These are phyloP conservation scores for Sisor rabdophorus DNA, from an alignment of 2,113 vertebrate genomes.

Conservation along the genomic window DNA sequence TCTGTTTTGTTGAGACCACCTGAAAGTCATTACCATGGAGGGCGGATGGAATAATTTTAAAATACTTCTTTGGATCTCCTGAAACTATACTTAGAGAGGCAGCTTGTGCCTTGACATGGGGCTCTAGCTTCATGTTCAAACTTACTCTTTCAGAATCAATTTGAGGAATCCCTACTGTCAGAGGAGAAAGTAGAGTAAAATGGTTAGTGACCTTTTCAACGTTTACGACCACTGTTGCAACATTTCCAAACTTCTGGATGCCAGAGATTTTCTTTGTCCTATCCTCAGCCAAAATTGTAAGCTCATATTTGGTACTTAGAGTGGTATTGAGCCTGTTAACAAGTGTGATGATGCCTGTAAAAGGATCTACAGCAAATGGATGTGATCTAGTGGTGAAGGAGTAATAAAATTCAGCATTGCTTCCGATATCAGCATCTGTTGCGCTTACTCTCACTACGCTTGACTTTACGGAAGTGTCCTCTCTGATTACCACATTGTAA, in stretches of 20 bases:
- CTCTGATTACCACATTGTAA: constrained; percentile 79
- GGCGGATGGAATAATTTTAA: constrained; percentile 77
- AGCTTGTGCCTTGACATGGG: constrained; percentile 63
- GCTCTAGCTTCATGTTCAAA: constrained; percentile 73
- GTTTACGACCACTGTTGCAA: constrained; percentile 74
- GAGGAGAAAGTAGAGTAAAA: constrained; percentile 68
- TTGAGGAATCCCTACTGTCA: constrained; percentile 58
- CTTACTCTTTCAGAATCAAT: constrained; percentile 62
- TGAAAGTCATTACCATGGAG: constrained; percentile 76
- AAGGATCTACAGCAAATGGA: constrained; percentile 81
- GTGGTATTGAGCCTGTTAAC: constrained; percentile 78
- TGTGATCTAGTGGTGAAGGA: constrained; percentile 75
- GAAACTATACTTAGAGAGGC: constrained; percentile 77
- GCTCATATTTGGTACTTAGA: constrained; percentile 70
- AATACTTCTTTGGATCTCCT: constrained; percentile 80
- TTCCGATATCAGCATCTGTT: constrained; percentile 88
- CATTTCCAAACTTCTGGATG: constrained; percentile 81
- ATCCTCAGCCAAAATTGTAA: constrained; percentile 89
- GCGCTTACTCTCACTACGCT: constrained; percentile 82
- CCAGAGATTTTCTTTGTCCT: constrained; percentile 84
- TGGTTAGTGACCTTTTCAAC: constrained; percentile 73
- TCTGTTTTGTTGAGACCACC: constrained; percentile 77
- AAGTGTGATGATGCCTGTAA: constrained; percentile 79
- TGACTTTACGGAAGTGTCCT: constrained; percentile 76
- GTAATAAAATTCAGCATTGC: constrained; percentile 88